Base-by-base conservation (phyloP, 92 coral and sea anemone species). In the Epizoanthus fatuus region DNA sequence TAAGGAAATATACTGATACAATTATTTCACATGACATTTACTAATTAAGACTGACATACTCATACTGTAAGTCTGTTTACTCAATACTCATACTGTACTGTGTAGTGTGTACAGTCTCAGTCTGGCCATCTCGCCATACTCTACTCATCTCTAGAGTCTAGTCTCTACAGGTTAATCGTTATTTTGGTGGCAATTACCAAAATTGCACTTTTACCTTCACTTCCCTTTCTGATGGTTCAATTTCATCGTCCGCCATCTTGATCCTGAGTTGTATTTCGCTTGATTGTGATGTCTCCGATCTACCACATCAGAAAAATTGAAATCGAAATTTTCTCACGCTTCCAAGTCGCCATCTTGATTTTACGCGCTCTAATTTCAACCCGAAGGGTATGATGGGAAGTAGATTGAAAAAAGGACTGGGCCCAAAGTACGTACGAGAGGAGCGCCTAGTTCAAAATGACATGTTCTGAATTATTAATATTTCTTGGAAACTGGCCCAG, bases 181-280 rank as follows among this genome's bases (percentile, higher is more conserved):
- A 7, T 47, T 57, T 15, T 32, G 13, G 29, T n/a, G 10, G 57
- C 17, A 40, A 42, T 83, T 16, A 52, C 35, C 16, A 35, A 42
- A 10, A 72, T 8, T 15, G 40, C 0, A 37, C 54, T 32, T 47
- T 3, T 73, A 90, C 93, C 93, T 90, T 90, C 11, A 90, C 93
- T 29, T 90, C 93, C 69, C 93, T 64, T 63, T 90, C 93, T 5
- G 90, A 84, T 3, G 90, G 90, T 42, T 81, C 93, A 66, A 63
- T 69, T 16, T 74, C 90, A 42, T 65, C 69, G 29, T 90, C 90
- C 42, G 90, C 90, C 92, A 89, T 89, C 76, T 80, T 79, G 35
- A 74, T 57, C 38, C 10, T 1, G 22, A 39, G 53, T 49, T 49
- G 53, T 49, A 49, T 49, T 49, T 49, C 53, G 2, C 13, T 49